Evolutionary conservation across 2,797 vertebrate species (phyloP).

Genomic region (Xenopus petersii): DNA sequence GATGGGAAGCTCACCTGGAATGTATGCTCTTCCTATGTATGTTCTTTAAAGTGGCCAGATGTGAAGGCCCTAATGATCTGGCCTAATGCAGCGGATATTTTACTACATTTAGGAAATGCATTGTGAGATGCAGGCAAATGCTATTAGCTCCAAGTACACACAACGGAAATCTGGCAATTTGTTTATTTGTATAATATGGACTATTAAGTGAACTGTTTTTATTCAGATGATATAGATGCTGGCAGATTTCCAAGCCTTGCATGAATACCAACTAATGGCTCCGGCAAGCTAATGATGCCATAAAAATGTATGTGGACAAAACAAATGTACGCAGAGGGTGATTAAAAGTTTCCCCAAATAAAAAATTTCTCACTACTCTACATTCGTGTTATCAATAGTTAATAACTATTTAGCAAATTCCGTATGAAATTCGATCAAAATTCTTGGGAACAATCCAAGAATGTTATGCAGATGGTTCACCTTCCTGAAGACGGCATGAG

Average conservation of each 20-base stretch:
- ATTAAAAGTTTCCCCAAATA: too few relatives aligned
- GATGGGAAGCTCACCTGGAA: too few relatives aligned
- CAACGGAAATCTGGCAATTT: not conserved
- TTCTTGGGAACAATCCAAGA: too few relatives aligned
- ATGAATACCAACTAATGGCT: slow-evolving; percentile 26
- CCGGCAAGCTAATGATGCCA: slow-evolving; percentile 12
- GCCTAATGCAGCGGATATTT: not conserved
- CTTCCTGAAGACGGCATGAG: too few relatives aligned
- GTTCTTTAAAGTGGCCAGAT: too few relatives aligned
- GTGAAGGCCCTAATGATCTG: too few relatives aligned
- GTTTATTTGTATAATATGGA: not conserved
- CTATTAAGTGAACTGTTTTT: slow-evolving; percentile 11
- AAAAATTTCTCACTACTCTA: too few relatives aligned
- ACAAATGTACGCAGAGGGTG: slow-evolving; percentile 3
- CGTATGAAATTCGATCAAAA: too few relatives aligned
- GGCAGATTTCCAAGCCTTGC: slow-evolving; percentile 10
- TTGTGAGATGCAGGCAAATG: slow-evolving; percentile 11
- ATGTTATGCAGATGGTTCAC: too few relatives aligned
- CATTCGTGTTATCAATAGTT: too few relatives aligned
- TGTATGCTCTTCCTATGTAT: too few relatives aligned
- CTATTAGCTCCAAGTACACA: not conserved
- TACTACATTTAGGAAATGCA: not conserved
- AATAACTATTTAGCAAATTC: too few relatives aligned
- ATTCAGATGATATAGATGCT: not conserved
- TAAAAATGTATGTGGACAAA: slow-evolving; percentile 31